Base-by-base conservation (phyloP, 1,140 invertebrate genomes). In the Scaptomyza montana region DNA sequence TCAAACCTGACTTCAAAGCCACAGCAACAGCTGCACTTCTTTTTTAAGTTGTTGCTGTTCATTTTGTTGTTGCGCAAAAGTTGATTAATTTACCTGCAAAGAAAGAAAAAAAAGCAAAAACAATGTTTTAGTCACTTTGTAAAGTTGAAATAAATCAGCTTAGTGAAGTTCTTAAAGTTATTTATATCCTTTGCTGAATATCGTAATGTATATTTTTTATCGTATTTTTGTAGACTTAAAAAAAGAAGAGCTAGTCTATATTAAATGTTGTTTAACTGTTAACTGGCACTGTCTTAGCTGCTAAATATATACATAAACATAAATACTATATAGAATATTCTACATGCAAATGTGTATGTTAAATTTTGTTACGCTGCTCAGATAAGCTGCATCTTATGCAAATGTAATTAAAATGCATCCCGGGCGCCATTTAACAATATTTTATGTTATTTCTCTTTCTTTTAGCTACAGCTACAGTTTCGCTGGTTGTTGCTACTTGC, bases 31-130 rank as follows among this genome's bases (percentile, higher is more conserved):
- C n/a, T 50, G 45, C 12, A n/a, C 5, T 8, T 43, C 5, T 6
- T 43, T 2, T 43, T n/a, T 12, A n/a, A n/a, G 12, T 5, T n/a
- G 39, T 5, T 43, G 39, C 9, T 25, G 0, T 25, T 36, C 33
- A 9, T 36, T 21, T 33, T 12, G n/a, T 25, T 50, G 33, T 39
- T 12, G 19, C 33, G 49, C 8, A 39, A 13, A 9, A 56, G 45
- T 46, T 61, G n/a, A 39, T 65, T 78, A 47, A 70, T 66, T 87
- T 78, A 86, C 81, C 81, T 86, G 78, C 51, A 85, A 86, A 50
- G 56, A 73, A 46, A 72, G 9, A 60, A 25, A 30, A 36, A 25
- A 21, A n/a, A n/a, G n/a, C n/a, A n/a, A n/a, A n/a, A 9, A 64
- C 10, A 25, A 21, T 43, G 8, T 47, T 21, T 76, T 21, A 68